A percentile compares a stretch with the other conserved stretches of the same genome.
phyloP scores from a whole-genome alignment of 92 coral and sea anemone genomes.

The Phenganax subtilis region DNA sequence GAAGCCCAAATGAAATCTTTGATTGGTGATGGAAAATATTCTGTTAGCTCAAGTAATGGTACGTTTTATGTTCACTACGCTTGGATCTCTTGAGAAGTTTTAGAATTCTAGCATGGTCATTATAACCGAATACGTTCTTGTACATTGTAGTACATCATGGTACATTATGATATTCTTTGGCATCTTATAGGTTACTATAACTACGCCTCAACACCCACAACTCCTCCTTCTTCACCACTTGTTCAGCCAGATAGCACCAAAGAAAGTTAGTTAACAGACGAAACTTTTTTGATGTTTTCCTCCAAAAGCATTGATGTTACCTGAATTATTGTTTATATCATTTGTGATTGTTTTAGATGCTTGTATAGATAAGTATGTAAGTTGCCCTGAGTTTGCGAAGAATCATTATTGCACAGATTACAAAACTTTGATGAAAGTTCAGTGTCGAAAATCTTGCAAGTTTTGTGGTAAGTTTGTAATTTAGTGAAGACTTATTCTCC shows the following conservation, averaged over 20 bases:
- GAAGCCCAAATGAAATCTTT: slow-evolving; percentile 29
- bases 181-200: slow-evolving; percentile 27
- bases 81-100: neutral
- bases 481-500: neutral
- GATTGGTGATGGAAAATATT: slow-evolving; percentile 33
- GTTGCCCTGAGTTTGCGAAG: slow-evolving; percentile 90
- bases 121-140: neutral
- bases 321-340: neutral
- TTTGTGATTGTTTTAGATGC: slow-evolving; percentile 47
- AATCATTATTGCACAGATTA: slow-evolving; percentile 80
- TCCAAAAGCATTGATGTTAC: neutral
- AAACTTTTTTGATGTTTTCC: neutral
- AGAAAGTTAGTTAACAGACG: neutral
- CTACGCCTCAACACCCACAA: slow-evolving; percentile 17
- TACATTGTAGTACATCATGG: neutral
- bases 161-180: neutral
- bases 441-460: slow-evolving; percentile 85
- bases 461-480: slow-evolving; percentile 68
- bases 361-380: slow-evolving; percentile 80
- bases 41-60: slow-evolving; percentile 31
- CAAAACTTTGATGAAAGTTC: slow-evolving; percentile 64
- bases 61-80: neutral
- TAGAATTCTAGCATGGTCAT: neutral
- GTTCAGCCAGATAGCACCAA: slow-evolving; percentile 8
- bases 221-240: neutral